Evolutionary conservation across 2,888 invertebrate genomes (phyloP).

Genomic region (Pseudeuparius sepicola): DNA sequence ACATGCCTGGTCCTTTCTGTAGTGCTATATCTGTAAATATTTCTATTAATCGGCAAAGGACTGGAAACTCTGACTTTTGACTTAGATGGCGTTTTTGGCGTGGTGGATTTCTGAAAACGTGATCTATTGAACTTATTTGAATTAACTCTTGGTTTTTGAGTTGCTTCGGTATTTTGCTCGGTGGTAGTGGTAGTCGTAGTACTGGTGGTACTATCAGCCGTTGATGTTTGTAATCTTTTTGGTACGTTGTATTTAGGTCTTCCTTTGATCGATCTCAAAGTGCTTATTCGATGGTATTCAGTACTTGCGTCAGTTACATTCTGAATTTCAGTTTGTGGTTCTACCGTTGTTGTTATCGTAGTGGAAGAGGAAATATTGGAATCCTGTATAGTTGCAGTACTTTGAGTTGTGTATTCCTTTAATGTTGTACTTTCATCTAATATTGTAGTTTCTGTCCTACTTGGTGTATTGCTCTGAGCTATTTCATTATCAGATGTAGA

Average conservation of each 20-base stretch:
- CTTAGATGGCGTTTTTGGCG: slow-evolving; percentile 3
- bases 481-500: background rate
- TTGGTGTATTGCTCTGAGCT: too few relatives aligned
- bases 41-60: slow-evolving; percentile 20
- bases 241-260: slow-evolving; percentile 23
- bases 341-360: too few relatives aligned
- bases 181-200: slow-evolving; percentile 4
- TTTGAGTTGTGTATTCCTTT: too few relatives aligned
- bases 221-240: slow-evolving; percentile 16
- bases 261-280: slow-evolving; percentile 22
- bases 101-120: slow-evolving; percentile 3
- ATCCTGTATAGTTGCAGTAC: too few relatives aligned
- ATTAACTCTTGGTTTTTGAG: too few relatives aligned
- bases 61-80: slow-evolving; percentile 16
- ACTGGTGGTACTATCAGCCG: slow-evolving; percentile 5
- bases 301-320: too few relatives aligned
- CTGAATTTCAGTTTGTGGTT: too few relatives aligned
- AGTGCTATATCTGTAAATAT: slow-evolving; percentile 22
- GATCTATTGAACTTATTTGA: slow-evolving; percentile 5
- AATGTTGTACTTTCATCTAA: too few relatives aligned
- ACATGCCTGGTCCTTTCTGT: slow-evolving; percentile 17
- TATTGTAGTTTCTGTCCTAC: too few relatives aligned
- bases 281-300: slow-evolving; percentile 21
- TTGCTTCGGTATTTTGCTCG: too few relatives aligned
- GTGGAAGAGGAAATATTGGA: too few relatives aligned